Percentiles rank a stretch among this genome's conserved stretches.
These are phyloP conservation scores for Cinclus cinclus DNA, from an alignment of 2,113 vertebrate genomes.

Conservation along the genomic window DNA sequence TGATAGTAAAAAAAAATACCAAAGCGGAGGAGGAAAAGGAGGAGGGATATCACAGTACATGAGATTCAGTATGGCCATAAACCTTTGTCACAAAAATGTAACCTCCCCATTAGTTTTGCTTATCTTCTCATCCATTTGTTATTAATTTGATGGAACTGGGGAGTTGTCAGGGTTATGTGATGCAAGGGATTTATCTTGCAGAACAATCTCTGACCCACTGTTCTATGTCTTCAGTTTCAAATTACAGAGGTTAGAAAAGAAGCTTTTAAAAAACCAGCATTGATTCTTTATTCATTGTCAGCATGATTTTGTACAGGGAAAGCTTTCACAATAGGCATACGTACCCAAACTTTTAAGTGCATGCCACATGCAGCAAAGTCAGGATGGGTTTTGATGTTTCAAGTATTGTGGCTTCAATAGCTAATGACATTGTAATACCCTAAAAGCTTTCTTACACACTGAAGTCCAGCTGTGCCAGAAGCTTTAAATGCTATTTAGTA, in stretches of 20 bases:
- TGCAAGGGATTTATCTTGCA: constrained; percentile 78
- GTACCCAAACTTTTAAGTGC: constrained; percentile 18
- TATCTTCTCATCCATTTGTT: constrained; percentile 81
- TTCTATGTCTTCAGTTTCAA: constrained; percentile 76
- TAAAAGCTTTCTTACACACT: constrained; percentile 71
- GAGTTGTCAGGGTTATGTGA: constrained; percentile 74
- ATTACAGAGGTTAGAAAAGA: constrained; percentile 43
- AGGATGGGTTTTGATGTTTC: constrained; percentile 59
- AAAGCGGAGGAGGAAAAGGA: background rate
- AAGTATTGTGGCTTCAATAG: constrained; percentile 70
- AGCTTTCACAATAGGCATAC: background rate
- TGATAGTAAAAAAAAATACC: constrained; percentile 49
- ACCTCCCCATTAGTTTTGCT: constrained; percentile 74
- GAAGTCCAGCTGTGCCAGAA: constrained; percentile 77
- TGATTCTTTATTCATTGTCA: background rate
- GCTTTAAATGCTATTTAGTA: constrained; percentile 72
- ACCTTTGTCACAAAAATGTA: constrained; percentile 77
- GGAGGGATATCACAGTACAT: constrained; percentile 62
- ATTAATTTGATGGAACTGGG: constrained; percentile 78
- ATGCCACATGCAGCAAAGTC: constrained; percentile 65
- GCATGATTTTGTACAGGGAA: background rate
- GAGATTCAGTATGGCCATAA: constrained; percentile 73
- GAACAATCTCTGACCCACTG: constrained; percentile 78
- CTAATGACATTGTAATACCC: constrained; percentile 75
- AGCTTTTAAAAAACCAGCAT: constrained; percentile 4